phyloP scores from a whole-genome alignment of 2,797 vertebrate genomes.

The Phalloptychus januarius region DNA sequence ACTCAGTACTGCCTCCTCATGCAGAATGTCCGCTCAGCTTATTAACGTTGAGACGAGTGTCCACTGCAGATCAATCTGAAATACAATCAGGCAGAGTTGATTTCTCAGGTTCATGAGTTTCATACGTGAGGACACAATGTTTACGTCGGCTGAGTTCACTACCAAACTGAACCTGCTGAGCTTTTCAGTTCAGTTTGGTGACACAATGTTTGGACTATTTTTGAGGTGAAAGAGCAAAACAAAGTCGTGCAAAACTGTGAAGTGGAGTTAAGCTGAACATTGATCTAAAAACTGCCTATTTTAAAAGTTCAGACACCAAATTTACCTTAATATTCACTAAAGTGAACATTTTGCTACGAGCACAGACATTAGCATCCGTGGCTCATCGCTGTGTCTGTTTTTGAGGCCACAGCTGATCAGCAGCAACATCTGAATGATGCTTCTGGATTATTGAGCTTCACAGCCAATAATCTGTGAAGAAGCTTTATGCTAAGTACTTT shows the following conservation, averaged over 20 bases:
- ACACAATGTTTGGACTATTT: neutral
- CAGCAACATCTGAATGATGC: too few relatives aligned
- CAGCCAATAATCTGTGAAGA: neutral
- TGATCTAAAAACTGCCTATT: neutral
- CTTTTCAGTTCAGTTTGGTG: neutral
- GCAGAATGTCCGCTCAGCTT: slow-evolving; percentile 57
- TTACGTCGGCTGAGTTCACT: slow-evolving; percentile 25
- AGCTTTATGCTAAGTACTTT: neutral
- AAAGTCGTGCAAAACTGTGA: neutral
- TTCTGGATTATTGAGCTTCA: too few relatives aligned
- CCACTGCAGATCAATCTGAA: slow-evolving; percentile 71
- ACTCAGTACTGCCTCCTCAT: slow-evolving; percentile 28
- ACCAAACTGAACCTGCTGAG: neutral
- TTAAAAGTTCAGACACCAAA: neutral
- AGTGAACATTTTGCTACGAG: neutral
- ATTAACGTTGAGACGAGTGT: slow-evolving; percentile 70
- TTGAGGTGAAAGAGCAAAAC: neutral
- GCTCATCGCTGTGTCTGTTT: neutral
- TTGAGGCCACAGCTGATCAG: too few relatives aligned
- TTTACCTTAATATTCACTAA: neutral
- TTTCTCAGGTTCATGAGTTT: slow-evolving; percentile 38
- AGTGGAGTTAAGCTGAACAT: neutral
- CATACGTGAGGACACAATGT: slow-evolving; percentile 29
- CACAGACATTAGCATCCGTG: neutral
- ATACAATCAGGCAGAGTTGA: slow-evolving; percentile 61